Percentiles rank a stretch among this genome's conserved stretches.
These are phyloP conservation scores for Plotosus lineatus DNA, from an alignment of 2,113 vertebrate genomes.

Conservation along the genomic window DNA sequence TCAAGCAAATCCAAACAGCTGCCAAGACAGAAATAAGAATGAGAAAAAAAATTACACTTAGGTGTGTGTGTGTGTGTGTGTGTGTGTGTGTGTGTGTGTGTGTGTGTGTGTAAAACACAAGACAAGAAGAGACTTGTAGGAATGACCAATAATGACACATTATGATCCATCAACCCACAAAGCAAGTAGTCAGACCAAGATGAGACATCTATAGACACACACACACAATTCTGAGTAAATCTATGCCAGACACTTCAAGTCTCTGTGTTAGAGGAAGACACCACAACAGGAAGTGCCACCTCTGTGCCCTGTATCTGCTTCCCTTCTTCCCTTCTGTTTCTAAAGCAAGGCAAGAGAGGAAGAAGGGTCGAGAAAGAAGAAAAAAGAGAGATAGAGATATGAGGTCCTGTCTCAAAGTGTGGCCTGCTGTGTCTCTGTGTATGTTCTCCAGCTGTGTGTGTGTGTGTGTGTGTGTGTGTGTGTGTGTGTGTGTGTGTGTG, in stretches of 20 bases:
- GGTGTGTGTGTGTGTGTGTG: constrained; percentile 25
- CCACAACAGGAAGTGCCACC: constrained; percentile 55
- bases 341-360: constrained; percentile 12
- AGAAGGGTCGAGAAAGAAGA: background rate
- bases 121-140: background rate
- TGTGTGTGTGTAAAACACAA: background rate
- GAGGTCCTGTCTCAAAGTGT: background rate
- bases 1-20: background rate
- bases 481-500: background rate
- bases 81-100: constrained; percentile 32
- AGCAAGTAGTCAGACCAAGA: constrained; percentile 1
- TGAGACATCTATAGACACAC: background rate
- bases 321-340: constrained; percentile 37
- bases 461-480: background rate
- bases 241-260: constrained; percentile 6
- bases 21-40: background rate
- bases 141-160: constrained; percentile 16
- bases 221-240: constrained; percentile 23
- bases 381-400: background rate
- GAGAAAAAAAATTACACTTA: background rate
- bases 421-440: background rate
- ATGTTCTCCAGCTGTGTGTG: background rate
- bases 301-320: constrained; percentile 46
- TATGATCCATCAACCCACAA: constrained; percentile 23
- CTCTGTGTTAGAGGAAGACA: constrained; percentile 32